Base-by-base conservation (phyloP, 2,888 invertebrate species). In the Sericinus montela region DNA sequence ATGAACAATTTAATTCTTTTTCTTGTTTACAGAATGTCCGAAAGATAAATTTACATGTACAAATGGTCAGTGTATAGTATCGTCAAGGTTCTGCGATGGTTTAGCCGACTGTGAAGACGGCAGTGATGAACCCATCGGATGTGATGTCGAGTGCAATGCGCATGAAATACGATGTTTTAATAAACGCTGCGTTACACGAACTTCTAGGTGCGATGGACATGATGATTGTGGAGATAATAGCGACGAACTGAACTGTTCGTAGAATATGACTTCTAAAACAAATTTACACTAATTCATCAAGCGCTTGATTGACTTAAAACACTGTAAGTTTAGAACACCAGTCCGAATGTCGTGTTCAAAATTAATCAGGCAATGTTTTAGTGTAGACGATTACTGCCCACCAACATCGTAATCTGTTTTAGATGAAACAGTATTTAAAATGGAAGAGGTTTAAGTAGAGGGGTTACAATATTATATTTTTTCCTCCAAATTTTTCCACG, bases 1-100 rank as follows among this genome's bases (percentile, higher is more conserved):
- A n/a, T n/a, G n/a, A n/a, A n/a, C n/a, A n/a, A n/a, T n/a, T n/a
- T n/a, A n/a, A n/a, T n/a, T n/a, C n/a, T n/a, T n/a, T n/a, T n/a
- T n/a, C n/a, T 19, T 46, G 15, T 45, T 74, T 75, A 40, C 66
- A 90, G 90, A 78, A 62, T 90, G 90, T 60, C 83, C 87, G 6
- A 65, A 70, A 51, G 71, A 80, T 51, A 83, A 89, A 60, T 88
- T 88, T 52, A 85, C 89, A 0, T 94, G 94, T 71, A 90, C 88
- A 38, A 90, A 92, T 65, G 93, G 93, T 11, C 81, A 86, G 54
- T 94, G 94, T 75, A 92, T 94, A 58, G 66, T 82, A 15, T 89
- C 90, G 50, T 84, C 90, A 38, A 84, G 91, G 47, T 93, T 94
- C 75, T 94, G 94, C 71, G 94, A 94, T 63, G 93, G 94, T 0